phyloP scores from a whole-genome alignment of 2,888 invertebrate genomes.

The Drosophila prolongata region DNA sequence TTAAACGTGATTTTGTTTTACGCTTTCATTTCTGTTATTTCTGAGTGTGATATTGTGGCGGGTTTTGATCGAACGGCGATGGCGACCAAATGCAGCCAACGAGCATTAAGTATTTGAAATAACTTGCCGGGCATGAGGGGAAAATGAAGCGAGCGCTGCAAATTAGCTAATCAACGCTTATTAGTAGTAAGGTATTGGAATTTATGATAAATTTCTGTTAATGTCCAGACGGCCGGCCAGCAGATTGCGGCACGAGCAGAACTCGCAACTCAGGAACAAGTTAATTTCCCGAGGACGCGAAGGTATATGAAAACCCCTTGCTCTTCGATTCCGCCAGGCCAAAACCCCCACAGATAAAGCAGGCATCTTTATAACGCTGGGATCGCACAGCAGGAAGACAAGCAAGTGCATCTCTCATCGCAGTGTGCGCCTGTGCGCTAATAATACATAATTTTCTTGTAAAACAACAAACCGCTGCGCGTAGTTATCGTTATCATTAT shows the following conservation, averaged over 20 bases:
- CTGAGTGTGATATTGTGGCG: too few relatives aligned
- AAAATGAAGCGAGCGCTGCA: slow-evolving; percentile 78
- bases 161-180: slow-evolving; percentile 81
- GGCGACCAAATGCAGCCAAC: slow-evolving; percentile 53
- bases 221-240: slow-evolving; percentile 42
- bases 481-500: slow-evolving; percentile 80
- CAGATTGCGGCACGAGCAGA: slow-evolving; percentile 66
- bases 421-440: slow-evolving; percentile 56
- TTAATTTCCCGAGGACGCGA: slow-evolving; percentile 60
- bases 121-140: slow-evolving; percentile 50
- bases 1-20: too few relatives aligned
- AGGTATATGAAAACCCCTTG: slow-evolving; percentile 3
- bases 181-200: slow-evolving; percentile 77
- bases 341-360: slow-evolving; percentile 65
- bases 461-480: slow-evolving; percentile 79
- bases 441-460: slow-evolving; percentile 80
- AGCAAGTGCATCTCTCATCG: slow-evolving; percentile 53
- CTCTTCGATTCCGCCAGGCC: slow-evolving; percentile 23
- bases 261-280: slow-evolving; percentile 78
- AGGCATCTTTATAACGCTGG: slow-evolving; percentile 72
- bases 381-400: slow-evolving; percentile 71
- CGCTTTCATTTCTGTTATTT: too few relatives aligned
- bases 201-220: slow-evolving; percentile 80
- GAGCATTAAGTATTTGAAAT: slow-evolving; percentile 48
- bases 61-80: slow-evolving; percentile 71